Conservation (phyloP, 2,888 invertebrate species). For the Drosophila macrothrix region DNA sequence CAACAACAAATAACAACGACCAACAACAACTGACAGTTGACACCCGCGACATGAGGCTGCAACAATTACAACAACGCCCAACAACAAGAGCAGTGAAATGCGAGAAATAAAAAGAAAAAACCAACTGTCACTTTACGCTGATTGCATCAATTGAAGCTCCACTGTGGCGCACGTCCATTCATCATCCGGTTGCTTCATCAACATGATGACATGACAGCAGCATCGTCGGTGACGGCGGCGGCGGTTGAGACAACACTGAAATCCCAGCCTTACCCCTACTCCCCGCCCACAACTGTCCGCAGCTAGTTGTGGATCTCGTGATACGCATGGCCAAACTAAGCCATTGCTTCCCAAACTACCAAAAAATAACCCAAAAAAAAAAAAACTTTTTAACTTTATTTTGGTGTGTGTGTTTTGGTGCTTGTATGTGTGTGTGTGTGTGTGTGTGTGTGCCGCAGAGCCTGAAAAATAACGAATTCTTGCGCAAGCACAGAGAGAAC, state of each 20-base stretch:
- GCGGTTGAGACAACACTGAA: slow-evolving; percentile 59
- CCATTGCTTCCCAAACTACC: slow-evolving; percentile 58
- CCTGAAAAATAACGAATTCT: slow-evolving; percentile 77
- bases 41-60: slow-evolving; percentile 52
- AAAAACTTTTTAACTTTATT: slow-evolving; percentile 78
- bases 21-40: slow-evolving; percentile 51
- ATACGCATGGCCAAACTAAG: slow-evolving; percentile 71
- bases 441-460: slow-evolving; percentile 20
- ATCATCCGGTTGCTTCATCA: slow-evolving; percentile 81
- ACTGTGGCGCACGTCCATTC: slow-evolving; percentile 81
- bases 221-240: slow-evolving; percentile 20
- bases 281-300: slow-evolving; percentile 26
- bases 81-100: slow-evolving; percentile 16
- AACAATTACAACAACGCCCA: slow-evolving; percentile 40
- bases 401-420: slow-evolving; percentile 27
- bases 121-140: slow-evolving; percentile 79
- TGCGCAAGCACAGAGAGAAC: slow-evolving; percentile 79
- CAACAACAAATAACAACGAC: slow-evolving; percentile 27
- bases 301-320: slow-evolving; percentile 52
- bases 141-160: slow-evolving; percentile 81
- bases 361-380: slow-evolving; percentile 23
- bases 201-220: slow-evolving; percentile 79
- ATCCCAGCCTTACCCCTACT: background rate
- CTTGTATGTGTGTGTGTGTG: slow-evolving; percentile 24
- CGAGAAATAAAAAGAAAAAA: slow-evolving; percentile 19